phyloP scores from a whole-genome alignment of 2,888 invertebrate genomes.

The Uropetala carovei region DNA sequence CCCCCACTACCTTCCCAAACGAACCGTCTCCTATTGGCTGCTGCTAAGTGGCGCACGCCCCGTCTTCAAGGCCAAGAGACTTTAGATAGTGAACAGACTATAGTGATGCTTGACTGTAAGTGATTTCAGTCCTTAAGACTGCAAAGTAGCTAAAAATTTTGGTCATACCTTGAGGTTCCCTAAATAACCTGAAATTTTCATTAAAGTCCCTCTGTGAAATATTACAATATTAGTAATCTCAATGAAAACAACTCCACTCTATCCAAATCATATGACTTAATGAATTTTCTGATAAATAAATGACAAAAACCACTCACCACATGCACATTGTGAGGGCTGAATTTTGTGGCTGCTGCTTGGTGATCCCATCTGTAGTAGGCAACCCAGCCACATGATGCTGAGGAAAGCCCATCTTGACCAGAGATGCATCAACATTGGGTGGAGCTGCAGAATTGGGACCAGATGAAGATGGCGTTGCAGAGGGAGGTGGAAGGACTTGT shows the following conservation, averaged over 20 bases:
- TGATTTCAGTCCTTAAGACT: too few relatives aligned
- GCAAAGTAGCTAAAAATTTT: too few relatives aligned
- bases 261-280: neutral
- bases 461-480: conserved; percentile 78
- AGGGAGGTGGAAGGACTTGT: conserved; percentile 80
- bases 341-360: conserved; percentile 82
- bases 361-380: conserved; percentile 77
- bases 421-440: conserved; percentile 80
- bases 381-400: conserved; percentile 80
- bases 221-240: neutral
- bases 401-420: conserved; percentile 98
- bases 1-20: too few relatives aligned
- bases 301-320: conserved; percentile 80
- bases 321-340: conserved; percentile 90
- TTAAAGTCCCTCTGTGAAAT: too few relatives aligned
- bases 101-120: too few relatives aligned
- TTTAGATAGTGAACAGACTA: too few relatives aligned
- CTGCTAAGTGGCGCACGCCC: too few relatives aligned
- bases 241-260: neutral
- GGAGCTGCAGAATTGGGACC: conserved; percentile 68
- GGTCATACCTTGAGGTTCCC: too few relatives aligned
- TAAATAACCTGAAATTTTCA: too few relatives aligned
- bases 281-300: too few relatives aligned
- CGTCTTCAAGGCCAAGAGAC: too few relatives aligned
- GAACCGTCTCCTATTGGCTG: too few relatives aligned